These are phyloP conservation scores for Drosophila fuyamai DNA, from an alignment of 1,140 invertebrate species.

Conservation along the genomic window DNA sequence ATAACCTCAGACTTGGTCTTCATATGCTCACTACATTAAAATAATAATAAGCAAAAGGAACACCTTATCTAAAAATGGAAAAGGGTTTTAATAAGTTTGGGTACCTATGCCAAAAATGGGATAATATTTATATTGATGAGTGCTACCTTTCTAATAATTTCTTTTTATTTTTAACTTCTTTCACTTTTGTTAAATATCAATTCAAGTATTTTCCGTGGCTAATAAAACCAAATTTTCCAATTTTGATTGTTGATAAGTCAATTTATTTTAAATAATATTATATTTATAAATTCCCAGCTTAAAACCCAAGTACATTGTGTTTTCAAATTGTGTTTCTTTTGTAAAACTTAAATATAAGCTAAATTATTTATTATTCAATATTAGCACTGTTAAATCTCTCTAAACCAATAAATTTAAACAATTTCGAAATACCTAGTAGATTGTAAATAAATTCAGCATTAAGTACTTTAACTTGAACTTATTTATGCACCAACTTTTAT, in stretches of 20 bases:
- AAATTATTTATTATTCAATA: not conserved
- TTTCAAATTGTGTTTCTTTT: not conserved
- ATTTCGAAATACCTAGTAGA: slow-evolving; percentile 11
- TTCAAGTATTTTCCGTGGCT: not conserved
- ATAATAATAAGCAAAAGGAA: slow-evolving; percentile 13
- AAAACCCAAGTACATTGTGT: not conserved
- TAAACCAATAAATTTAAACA: slow-evolving; percentile 35
- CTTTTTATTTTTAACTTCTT: too few relatives aligned
- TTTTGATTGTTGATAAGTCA: not conserved
- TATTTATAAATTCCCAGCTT: too few relatives aligned
- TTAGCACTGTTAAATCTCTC: slow-evolving; percentile 23
- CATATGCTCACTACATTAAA: slow-evolving; percentile 44
- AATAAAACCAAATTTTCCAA: not conserved
- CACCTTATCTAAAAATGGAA: slow-evolving; percentile 1
- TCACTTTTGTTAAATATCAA: not conserved
- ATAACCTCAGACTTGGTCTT: slow-evolving; percentile 81
- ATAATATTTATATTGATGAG: too few relatives aligned
- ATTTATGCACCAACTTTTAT: not conserved
- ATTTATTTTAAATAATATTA: not conserved
- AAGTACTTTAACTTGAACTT: not conserved
- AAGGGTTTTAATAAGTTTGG: not conserved
- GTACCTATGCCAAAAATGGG: not conserved
- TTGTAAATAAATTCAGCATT: slow-evolving; percentile 20
- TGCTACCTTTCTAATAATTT: too few relatives aligned
- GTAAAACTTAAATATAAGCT: not conserved